phyloP scores from a whole-genome alignment of 2,113 vertebrate genomes.

The Tachysurus vachellii region DNA sequence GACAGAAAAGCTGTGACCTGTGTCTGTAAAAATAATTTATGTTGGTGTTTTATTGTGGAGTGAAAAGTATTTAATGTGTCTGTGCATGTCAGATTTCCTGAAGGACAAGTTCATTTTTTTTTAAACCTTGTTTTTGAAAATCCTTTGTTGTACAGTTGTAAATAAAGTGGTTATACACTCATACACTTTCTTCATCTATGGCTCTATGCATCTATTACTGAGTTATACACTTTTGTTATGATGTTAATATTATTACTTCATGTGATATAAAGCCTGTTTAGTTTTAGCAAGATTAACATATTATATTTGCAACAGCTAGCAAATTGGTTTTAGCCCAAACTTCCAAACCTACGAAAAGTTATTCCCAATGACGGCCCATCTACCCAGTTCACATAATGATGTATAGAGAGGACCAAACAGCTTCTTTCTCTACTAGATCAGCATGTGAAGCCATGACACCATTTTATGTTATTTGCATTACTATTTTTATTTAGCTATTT shows the following conservation, averaged over 20 bases:
- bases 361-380: not conserved
- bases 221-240: too few relatives aligned
- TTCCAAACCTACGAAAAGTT: not conserved
- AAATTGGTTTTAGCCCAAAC: not conserved
- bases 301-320: not conserved
- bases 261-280: not conserved
- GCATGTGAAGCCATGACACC: not conserved
- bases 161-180: conserved; percentile 12
- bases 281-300: not conserved
- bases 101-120: not conserved
- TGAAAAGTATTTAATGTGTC: conserved; percentile 4
- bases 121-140: not conserved
- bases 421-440: not conserved
- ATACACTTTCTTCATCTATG: not conserved
- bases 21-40: not conserved
- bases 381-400: not conserved
- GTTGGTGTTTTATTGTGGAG: not conserved
- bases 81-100: not conserved
- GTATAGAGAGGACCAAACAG: not conserved
- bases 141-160: conserved; percentile 4
- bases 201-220: not conserved
- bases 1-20: not conserved
- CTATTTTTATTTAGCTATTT: not conserved
- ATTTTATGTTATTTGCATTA: not conserved
- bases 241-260: not conserved